Evolutionary conservation across 2,113 vertebrate species (phyloP), one percentile per base, ranked within the genome.

Genomic region (Chionodraco myersi): DNA sequence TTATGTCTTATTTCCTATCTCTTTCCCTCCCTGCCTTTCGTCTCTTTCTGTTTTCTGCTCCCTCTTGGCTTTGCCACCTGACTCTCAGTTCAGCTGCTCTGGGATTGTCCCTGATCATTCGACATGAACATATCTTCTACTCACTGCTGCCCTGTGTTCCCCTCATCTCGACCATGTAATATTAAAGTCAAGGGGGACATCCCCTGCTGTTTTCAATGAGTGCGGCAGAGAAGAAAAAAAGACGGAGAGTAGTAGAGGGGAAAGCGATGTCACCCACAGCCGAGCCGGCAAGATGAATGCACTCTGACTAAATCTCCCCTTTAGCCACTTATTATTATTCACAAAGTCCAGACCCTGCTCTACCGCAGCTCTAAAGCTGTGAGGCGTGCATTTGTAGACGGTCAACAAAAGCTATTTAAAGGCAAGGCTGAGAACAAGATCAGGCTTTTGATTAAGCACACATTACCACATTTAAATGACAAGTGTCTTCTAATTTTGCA

Each of bases 291-390:
- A 90, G 82, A 91, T 90, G 86, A 91, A 93, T 91, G 79, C 86
- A 84, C 78, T 91, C 81, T 91, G 89, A 92, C 92, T 90, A 84
- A 88, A 91, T 84, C 86, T 91, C 72, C 88, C 91, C 89, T 84
- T 86, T 80, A 91, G 92, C 92, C 75, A 89, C 86, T 94, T 82
- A 88, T 93, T 93, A 87, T 79, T 93, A 92, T 92, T 91, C 93
- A 88, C 44, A 88, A 86, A 85, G 65, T 86, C 86, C 80, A 63
- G 88, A 88, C 74, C 73, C 41, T 52, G 62, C 81, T 88, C 76
- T 34, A 53, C 63, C 10, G 36, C 80, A 54, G 85, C 86, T 82
- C 77, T 72, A 7, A 73, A 90, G 77, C 70, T 49, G 56, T 75
- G 74, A 83, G 67, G 64, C 60, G 74, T 79, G 52, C 67, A 77